Percentiles rank a stretch among this genome's conserved stretches.
Conservation (phyloP, 2,888 invertebrate genomes). For the Lasioglossum vierecki region DNA sequence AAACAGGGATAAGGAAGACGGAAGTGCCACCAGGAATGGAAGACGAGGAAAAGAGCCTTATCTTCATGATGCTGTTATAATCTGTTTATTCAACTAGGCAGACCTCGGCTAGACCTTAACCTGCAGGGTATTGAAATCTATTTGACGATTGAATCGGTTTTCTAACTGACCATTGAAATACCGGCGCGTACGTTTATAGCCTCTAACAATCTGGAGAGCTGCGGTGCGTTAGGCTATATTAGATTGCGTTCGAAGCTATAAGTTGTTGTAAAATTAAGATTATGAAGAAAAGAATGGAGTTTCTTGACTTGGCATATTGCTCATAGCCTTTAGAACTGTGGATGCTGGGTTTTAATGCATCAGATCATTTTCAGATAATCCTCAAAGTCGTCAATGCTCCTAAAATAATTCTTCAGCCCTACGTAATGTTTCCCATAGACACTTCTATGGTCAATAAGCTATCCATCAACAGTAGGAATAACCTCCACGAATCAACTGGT, state of each 20-base stretch:
- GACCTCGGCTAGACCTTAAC: not conserved
- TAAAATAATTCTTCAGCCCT: no score
- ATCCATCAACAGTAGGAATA: not conserved
- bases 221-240: not conserved
- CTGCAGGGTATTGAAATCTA: not conserved
- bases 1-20: not conserved
- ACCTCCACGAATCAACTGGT: not conserved
- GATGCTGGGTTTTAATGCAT: not conserved
- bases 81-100: not conserved
- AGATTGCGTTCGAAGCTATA: not conserved
- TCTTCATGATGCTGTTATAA: not conserved
- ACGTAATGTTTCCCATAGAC: not conserved
- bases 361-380: not conserved
- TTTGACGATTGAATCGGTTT: not conserved
- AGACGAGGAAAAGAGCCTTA: not conserved
- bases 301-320: no score
- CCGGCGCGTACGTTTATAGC: not conserved
- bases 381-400: no score
- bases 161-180: not conserved
- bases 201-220: not conserved
- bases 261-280: not conserved
- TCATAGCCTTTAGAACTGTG: not conserved
- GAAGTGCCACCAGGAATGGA: not conserved
- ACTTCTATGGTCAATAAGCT: not conserved
- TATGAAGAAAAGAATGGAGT: not conserved